phyloP scores from a whole-genome alignment of 37 sponge, comb jelly and placozoan genomes.

The Dysidea cf. avara region DNA sequence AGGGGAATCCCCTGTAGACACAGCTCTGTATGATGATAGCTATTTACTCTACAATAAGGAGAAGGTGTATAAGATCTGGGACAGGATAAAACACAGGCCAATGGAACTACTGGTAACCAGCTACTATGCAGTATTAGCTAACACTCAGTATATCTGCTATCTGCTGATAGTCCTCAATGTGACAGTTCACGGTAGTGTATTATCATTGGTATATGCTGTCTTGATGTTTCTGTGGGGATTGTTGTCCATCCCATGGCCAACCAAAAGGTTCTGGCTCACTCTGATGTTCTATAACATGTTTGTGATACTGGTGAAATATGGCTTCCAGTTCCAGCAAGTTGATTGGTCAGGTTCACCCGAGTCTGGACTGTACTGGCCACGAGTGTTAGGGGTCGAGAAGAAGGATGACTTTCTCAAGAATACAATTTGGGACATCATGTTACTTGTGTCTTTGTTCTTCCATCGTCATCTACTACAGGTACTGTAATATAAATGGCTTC shows the following conservation, averaged over 20 bases:
- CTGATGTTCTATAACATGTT: conserved; percentile 71
- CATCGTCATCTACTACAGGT: conserved; percentile 70
- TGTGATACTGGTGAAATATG: conserved; percentile 52
- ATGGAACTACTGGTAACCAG: conserved; percentile 25
- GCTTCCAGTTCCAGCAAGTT: conserved; percentile 50
- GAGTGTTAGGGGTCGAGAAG: no score
- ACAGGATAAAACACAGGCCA: not conserved
- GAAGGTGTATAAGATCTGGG: no score
- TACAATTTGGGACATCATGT: conserved; percentile 58
- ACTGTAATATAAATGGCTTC: conserved; percentile 75
- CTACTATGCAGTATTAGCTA: conserved; percentile 57
- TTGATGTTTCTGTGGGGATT: conserved; percentile 78
- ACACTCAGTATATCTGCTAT: conserved; percentile 64
- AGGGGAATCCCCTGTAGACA: no score
- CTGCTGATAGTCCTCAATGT: conserved; percentile 66
- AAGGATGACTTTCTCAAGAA: conserved; percentile 29
- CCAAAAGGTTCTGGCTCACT: conserved; percentile 69
- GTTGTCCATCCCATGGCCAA: conserved; percentile 57
- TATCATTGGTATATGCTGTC: conserved; percentile 58
- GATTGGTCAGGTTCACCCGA: no score
- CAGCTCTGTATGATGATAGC: no score
- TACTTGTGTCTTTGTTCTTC: conserved; percentile 59
- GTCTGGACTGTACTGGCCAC: no score
- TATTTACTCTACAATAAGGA: no score
- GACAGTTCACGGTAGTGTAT: conserved; percentile 57